Base-by-base conservation (phyloP, 2,113 vertebrate species). In the Nycticebus coucang region DNA sequence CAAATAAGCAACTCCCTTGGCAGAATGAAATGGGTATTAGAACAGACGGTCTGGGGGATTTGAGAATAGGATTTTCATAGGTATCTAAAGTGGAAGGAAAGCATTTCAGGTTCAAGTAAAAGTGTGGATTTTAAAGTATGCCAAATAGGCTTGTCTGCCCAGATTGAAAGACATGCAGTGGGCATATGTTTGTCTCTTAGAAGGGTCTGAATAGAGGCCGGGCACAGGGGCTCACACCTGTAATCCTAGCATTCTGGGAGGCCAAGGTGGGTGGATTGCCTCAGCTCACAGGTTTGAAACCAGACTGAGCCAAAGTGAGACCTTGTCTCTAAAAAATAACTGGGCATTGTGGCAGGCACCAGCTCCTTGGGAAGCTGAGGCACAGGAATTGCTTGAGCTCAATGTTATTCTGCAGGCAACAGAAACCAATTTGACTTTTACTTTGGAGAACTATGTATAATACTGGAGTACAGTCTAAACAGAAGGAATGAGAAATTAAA, bases 401-500 rank as follows among this genome's bases (percentile, higher is more conserved):
- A 82, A 26, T 37, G 28, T 37, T 53, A 68, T 30, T 55, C 74
- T 68, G 59, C n/a, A 41, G 72, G 84, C 80, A 45, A 35, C n/a
- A 74, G 72, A n/a, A 62, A 87, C 7, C 26, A 66, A 66, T 55
- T 72, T 64, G 80, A 22, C 50, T 79, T 94, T 85, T 72, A 41
- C 30, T n/a, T 71, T 66, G 18, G 55, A 85, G 24, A 41, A 41
- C 41, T 41, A 41, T 41, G 41, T 68, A 30, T 41, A 50, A 93
- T 60, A 64, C 50, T 74, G 66, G 41, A 72, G 80, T 83, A 1
- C 62, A 64, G 26, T 45, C 62, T 57, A 87, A 93, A 37, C 18
- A 62, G 72, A n/a, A 90, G 45, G 50, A 77, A 72, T 53, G 57
- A 93, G 41, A 86, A 89, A 69, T 83, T 69, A 91, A 87, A 59